Conservation (phyloP, 2,113 vertebrate genomes). For the Myotis yumanensis region DNA sequence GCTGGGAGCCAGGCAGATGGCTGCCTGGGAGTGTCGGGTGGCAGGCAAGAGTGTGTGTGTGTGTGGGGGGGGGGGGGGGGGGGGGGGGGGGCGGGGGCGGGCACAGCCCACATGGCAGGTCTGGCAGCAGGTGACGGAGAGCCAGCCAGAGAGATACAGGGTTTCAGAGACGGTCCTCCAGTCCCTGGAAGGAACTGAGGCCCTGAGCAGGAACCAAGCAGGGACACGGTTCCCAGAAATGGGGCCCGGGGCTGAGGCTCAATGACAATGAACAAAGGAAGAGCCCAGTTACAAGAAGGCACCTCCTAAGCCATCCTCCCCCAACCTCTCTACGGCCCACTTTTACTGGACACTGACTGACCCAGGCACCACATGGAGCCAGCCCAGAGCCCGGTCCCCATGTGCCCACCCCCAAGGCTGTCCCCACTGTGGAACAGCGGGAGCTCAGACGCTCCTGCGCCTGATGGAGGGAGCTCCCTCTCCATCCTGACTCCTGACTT, state of each 20-base stretch:
- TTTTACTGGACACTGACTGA: rapidly evolving
- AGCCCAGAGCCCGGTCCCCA: background rate
- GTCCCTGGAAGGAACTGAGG: constrained; percentile 49
- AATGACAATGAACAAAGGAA: constrained; percentile 26
- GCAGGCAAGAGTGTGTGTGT: background rate
- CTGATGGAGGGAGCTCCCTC: background rate
- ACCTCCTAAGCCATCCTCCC: background rate
- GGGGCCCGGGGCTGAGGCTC: background rate
- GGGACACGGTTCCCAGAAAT: constrained; percentile 65
- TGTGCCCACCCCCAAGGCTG: no score
- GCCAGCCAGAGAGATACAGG: background rate
- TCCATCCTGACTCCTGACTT: background rate
- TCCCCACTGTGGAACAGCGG: background rate
- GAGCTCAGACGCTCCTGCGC: background rate
- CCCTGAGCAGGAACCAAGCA: constrained; percentile 36
- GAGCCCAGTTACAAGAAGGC: constrained; percentile 14
- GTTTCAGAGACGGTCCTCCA: constrained; percentile 24
- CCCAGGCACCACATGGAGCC: background rate
- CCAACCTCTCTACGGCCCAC: background rate
- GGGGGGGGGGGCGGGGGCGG: no score
- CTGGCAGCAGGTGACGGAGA: background rate
- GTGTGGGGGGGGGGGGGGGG: no score
- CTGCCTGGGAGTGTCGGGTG: rapidly evolving
- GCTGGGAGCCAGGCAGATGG: background rate
- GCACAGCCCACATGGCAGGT: background rate